Evolutionary conservation across 2,113 vertebrate genomes (phyloP), one percentile per base, ranked within the genome.

Genomic region (Chaetorhynchus papuensis): DNA sequence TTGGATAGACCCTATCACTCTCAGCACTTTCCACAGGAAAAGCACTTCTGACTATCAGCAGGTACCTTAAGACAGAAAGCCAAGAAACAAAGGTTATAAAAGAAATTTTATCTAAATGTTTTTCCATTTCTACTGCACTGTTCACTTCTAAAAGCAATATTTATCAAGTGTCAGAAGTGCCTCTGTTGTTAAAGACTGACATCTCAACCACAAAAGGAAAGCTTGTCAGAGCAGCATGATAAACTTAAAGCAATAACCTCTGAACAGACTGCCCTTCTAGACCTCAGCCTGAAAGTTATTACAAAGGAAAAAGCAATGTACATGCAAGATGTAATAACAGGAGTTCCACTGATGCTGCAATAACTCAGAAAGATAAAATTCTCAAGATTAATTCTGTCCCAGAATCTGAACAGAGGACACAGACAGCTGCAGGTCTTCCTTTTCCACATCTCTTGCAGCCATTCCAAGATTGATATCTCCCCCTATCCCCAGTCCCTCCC

Each of bases 81-180:
- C 44, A 81, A 94, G 79, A 81, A 93, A 88, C 14, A 81, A 76
- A 85, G 9, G 18, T 49, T 52, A 74, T 13, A 60, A 42, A 78
- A 82, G 11, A 92, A 80, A 37, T n/a, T 60, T 84, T 94, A 94
- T 95, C 95, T 87, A 65, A 21, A 31, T 20, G 37, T 45, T 90
- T 83, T 93, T 93, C 68, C 69, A 83, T 89, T 92, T 92, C 69
- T 87, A 13, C n/a, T 79, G 65, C 1, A 5, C 39, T n/a, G 42
- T 49, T 87, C 65, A 60, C 76, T 82, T 87, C 60, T 94, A 93
- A 93, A 90, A 93, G 83, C 83, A 82, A 0, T 44, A 82, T 75
- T 95, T 91, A 94, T 95, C 89, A 94, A 84, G 76, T 84, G 76
- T n/a, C 76, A 89, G n/a, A 90, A 95, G 64, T 45, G 69, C 16